phyloP scores from a whole-genome alignment of 1,140 invertebrate species.

The Calephelis virginiensis region DNA sequence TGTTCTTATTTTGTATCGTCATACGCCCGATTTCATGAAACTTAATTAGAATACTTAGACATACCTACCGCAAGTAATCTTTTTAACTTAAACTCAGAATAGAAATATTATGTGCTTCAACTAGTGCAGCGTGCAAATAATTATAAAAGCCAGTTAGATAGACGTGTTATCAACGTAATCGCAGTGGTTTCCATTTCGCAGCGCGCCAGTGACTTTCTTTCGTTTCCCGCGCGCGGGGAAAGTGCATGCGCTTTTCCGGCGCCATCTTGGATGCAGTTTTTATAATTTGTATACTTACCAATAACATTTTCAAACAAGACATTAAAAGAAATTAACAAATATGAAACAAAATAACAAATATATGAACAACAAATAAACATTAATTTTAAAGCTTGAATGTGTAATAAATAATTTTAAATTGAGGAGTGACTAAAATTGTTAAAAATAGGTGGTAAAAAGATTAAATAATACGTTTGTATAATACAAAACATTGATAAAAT shows the following conservation, averaged over 20 bases:
- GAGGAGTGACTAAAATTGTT: background rate
- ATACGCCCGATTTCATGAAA: background rate
- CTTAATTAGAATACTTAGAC: no score
- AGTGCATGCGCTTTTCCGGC: slow-evolving; percentile 73
- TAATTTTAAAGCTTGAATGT: no score
- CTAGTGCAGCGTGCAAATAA: slow-evolving; percentile 27
- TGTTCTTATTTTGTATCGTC: background rate
- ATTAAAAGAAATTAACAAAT: no score
- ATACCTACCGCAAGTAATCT: background rate
- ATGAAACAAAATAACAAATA: no score
- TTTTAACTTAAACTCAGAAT: no score
- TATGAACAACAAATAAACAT: no score
- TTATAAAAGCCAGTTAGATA: slow-evolving; percentile 58
- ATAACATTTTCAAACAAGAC: no score
- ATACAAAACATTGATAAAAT: slow-evolving; percentile 13
- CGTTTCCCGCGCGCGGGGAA: slow-evolving; percentile 71
- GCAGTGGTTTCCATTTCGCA: slow-evolving; percentile 70
- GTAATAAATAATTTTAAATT: no score
- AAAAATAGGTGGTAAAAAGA: background rate
- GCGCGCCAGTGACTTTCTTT: slow-evolving; percentile 62
- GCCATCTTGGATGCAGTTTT: slow-evolving; percentile 58
- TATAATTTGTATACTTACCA: slow-evolving; percentile 10
- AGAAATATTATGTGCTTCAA: background rate
- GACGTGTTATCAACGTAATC: slow-evolving; percentile 68
- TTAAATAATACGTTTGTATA: background rate